A percentile compares a stretch with the other conserved stretches of the same genome.
These are phyloP conservation scores for rat (Rattus norvegicus) DNA, from an alignment of 2,113 vertebrate species.

Conservation along the genomic window GRCr8 NC_086024.1:114236501-114237000, in stretches of 20 bases:
- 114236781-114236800: background rate
- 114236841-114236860: background rate
- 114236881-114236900: background rate
- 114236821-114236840: background rate
- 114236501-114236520: background rate
- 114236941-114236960: background rate
- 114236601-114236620: background rate
- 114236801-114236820: background rate
- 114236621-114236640: fast-evolving
- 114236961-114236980: background rate
- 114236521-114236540: background rate
- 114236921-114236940: background rate
- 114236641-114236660: background rate
- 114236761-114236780: background rate
- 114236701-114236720: background rate
- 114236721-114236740: background rate
- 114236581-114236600: background rate
- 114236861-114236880: background rate
- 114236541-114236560: background rate
- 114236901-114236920: background rate
- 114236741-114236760: background rate
- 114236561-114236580: background rate
- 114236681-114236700: background rate
- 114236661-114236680: background rate
- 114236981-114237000: background rate